phyloP scores from a whole-genome alignment of 1,140 invertebrate species.

The Oppia nitens region DNA sequence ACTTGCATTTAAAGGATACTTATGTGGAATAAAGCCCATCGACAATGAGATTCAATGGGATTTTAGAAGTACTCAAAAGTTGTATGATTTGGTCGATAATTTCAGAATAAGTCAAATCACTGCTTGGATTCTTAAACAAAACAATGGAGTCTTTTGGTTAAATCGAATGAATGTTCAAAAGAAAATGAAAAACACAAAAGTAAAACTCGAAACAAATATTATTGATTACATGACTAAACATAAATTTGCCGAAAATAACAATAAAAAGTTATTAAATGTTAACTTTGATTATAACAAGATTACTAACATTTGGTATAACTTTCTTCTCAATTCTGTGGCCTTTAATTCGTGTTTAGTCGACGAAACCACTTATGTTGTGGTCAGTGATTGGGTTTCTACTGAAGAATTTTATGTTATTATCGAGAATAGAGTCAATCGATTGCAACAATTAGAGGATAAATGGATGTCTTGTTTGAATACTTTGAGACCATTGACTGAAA shows the following conservation, averaged over 20 bases:
- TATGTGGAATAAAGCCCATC: neutral
- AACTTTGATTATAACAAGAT: neutral
- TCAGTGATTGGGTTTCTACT: neutral
- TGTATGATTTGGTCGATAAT: neutral
- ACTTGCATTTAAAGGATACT: neutral
- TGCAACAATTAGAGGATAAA: neutral
- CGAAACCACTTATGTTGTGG: neutral
- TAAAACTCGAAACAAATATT: neutral
- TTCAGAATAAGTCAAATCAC: neutral
- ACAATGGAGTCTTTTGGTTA: neutral
- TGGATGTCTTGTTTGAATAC: neutral
- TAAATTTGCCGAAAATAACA: neutral
- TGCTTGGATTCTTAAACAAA: neutral
- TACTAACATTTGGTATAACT: neutral
- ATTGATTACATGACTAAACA: neutral
- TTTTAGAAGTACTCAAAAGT: neutral
- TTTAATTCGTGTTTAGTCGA: neutral
- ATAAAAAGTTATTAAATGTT: neutral
- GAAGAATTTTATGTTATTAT: neutral
- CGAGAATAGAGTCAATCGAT: neutral
- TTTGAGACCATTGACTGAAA: neutral
- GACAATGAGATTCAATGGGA: conserved; percentile 5
- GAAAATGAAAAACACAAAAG: neutral
- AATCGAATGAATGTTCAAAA: neutral
- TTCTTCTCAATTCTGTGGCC: neutral